Evolutionary conservation across 2,113 vertebrate species (phyloP).

Genomic region (Triplophysa dalaica): DNA sequence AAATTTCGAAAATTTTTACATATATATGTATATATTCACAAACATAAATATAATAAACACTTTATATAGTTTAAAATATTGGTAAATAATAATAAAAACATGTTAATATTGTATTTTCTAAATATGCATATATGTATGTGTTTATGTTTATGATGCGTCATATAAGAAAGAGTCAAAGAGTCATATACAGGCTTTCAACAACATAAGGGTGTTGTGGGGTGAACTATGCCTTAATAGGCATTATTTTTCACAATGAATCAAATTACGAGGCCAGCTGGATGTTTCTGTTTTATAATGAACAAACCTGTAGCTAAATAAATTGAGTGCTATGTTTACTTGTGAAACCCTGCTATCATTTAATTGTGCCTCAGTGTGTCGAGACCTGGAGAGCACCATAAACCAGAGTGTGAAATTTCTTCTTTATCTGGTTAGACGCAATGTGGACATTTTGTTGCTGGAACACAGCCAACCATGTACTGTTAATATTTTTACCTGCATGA

Average conservation of each 20-base stretch:
- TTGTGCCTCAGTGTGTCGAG: slow-evolving; percentile 27
- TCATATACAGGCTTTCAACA: too few species aligned
- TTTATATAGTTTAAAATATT: too few species aligned
- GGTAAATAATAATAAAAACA: too few species aligned
- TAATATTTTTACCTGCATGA: slow-evolving; percentile 34
- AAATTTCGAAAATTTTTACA: too few species aligned
- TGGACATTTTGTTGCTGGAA: slow-evolving; percentile 9
- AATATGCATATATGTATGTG: too few species aligned
- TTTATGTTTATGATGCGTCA: too few species aligned
- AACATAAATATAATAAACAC: too few species aligned
- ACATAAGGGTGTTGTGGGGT: too few species aligned
- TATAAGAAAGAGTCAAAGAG: too few species aligned
- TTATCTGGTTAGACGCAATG: slow-evolving; percentile 29
- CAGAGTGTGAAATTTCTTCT: slow-evolving; percentile 25
- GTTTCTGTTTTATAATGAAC: slow-evolving; percentile 29
- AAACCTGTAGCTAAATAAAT: slow-evolving; percentile 38
- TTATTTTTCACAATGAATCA: neutral
- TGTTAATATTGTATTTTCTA: too few species aligned
- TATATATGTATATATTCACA: too few species aligned
- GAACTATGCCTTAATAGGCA: too few species aligned
- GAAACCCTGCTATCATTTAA: slow-evolving; percentile 46
- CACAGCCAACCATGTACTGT: slow-evolving; percentile 12
- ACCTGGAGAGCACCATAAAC: slow-evolving; percentile 20
- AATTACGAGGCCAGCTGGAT: neutral
- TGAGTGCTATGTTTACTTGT: slow-evolving; percentile 35